These are phyloP conservation scores for Wiebesia pumilae DNA, from an alignment of 1,140 invertebrate genomes.

Conservation along the genomic window DNA sequence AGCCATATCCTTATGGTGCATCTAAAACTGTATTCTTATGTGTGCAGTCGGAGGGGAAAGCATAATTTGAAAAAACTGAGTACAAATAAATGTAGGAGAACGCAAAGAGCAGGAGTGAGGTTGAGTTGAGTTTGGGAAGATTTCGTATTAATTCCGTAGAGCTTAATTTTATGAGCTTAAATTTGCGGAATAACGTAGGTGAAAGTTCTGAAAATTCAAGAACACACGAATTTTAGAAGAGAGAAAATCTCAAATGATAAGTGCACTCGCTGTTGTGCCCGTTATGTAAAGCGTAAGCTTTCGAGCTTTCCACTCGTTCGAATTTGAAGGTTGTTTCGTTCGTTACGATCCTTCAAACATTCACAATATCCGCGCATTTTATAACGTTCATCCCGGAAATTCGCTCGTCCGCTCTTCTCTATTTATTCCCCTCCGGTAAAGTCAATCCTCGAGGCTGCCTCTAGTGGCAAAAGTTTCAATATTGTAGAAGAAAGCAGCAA, in stretches of 20 bases:
- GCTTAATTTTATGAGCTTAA: no score
- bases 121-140: background rate
- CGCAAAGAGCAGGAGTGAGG: background rate
- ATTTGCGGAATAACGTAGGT: background rate
- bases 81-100: background rate
- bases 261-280: background rate
- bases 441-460: background rate
- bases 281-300: background rate
- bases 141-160: no score
- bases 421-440: background rate
- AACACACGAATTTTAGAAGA: background rate
- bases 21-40: conserved; percentile 4
- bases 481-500: background rate
- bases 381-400: background rate
- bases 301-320: background rate
- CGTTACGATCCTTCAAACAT: background rate
- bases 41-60: background rate
- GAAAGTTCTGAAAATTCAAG: no score
- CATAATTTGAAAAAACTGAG: background rate
- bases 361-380: background rate
- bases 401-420: background rate
- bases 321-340: background rate
- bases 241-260: background rate
- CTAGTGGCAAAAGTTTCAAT: background rate
- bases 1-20: background rate